phyloP scores from a whole-genome alignment of 2,888 invertebrate genomes.

The Hoplodrina ambigua region DNA sequence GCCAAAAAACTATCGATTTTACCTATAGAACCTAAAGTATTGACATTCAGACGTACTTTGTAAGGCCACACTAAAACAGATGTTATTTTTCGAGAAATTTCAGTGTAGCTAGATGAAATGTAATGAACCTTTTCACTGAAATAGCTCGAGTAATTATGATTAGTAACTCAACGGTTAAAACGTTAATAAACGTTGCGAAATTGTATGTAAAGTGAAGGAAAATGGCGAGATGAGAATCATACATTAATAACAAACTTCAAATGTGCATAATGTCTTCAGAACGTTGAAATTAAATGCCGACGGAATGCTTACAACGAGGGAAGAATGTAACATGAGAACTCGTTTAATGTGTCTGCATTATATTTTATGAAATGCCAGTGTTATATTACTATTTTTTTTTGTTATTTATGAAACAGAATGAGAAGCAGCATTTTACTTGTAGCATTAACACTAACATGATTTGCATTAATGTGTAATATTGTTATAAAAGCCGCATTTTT shows the following conservation, averaged over 20 bases:
- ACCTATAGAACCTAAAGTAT: no score
- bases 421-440: background rate
- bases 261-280: constrained; percentile 53
- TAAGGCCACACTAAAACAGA: no score
- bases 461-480: background rate
- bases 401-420: constrained; percentile 4
- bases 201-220: constrained; percentile 26
- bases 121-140: background rate
- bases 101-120: background rate
- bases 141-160: background rate
- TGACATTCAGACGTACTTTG: no score
- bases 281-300: constrained; percentile 56
- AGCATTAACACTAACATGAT: no score
- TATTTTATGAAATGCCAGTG: constrained; percentile 42
- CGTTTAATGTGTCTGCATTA: constrained; percentile 36
- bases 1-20: no score
- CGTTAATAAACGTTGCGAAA: constrained; percentile 15
- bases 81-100: background rate
- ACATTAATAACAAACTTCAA: constrained; percentile 51
- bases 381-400: constrained; percentile 19
- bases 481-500: no score
- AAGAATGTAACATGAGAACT: constrained; percentile 53
- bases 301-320: constrained; percentile 37
- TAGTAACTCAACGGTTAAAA: background rate
- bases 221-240: constrained; percentile 23